Evolutionary conservation across 2,888 invertebrate genomes (phyloP), one percentile per base, ranked within the genome.

Genomic region (Lacanobia wlatinum): DNA sequence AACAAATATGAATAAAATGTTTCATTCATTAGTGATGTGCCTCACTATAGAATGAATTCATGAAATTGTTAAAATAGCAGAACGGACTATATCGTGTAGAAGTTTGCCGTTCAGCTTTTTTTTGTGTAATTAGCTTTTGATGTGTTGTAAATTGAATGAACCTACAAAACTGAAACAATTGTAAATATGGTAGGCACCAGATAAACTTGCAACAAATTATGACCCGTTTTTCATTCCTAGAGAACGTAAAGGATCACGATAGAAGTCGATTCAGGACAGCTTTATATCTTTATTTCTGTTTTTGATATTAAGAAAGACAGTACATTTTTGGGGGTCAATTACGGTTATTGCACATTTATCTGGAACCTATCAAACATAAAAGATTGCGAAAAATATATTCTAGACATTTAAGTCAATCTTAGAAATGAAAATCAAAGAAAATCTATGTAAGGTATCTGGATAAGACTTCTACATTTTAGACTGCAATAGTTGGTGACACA

Each of bases 1-100:
- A 80, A 46, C 67, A 81, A 70, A 83, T 75, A 85, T 76, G 70
- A 71, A 72, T 74, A 73, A 72, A 73, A 76, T 70, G 71, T 82
- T 74, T 56, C 72, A 70, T 84, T 82, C 68, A 75, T 80, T 75
- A 80, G 74, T 71, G 80, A 61, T 52, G 69, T 14, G 59, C 46
- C 60, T 70, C 62, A 72, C 55, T 52, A 58, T 5, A 60, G 53
- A 58, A 38, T 23, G 16, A 53, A 58, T 66, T 66, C 50, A 21
- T 28, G 46, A 28, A 70, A 66, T 58, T 53, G 56, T 58, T 55
- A 67, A 73, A 82, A 66, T 66, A 28, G 50, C 46, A 48, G 43
- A 9, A 40, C 14, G 8, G 14, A 14, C 0, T 21, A 58, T 28
- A 38, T 63, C 10, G 43, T n/a, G 34, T 40, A 23, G 23, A 62